phyloP scores from a whole-genome alignment of 2,888 invertebrate species.

The Hanleya hanleyi region DNA sequence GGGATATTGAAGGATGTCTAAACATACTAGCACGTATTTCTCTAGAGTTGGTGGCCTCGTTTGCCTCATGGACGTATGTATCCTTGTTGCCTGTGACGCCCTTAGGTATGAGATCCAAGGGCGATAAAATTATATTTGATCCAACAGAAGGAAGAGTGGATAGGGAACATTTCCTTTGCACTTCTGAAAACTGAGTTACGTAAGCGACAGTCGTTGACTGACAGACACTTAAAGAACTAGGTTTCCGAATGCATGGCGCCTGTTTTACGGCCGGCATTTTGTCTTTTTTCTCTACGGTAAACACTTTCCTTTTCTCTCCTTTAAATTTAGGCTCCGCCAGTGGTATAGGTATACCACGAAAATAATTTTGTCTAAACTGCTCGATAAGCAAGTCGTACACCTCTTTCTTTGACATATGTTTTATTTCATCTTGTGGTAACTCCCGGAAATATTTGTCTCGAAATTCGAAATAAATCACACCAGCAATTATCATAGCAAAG shows the following conservation, averaged over 20 bases:
- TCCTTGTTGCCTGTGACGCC: background rate
- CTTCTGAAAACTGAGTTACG: background rate
- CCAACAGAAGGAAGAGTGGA: background rate
- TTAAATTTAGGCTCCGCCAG: background rate
- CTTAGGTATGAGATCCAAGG: background rate
- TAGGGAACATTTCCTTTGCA: background rate
- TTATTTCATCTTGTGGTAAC: background rate
- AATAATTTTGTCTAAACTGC: slow-evolving; percentile 7
- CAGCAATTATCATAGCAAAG: background rate
- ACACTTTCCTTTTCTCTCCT: background rate
- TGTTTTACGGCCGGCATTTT: background rate
- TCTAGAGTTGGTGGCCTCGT: background rate
- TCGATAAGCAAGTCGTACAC: background rate
- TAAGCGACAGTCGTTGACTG: background rate
- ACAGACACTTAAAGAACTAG: background rate
- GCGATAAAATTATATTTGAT: background rate
- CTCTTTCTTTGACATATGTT: background rate
- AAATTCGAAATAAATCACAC: slow-evolving; percentile 9
- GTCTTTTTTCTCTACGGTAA: background rate
- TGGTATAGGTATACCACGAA: background rate
- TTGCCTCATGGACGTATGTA: no score
- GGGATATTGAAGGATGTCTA: background rate
- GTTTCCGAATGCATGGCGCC: background rate
- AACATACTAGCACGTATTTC: background rate
- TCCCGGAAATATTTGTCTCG: slow-evolving; percentile 6